phyloP scores from a whole-genome alignment of 2,888 invertebrate genomes.

The Malthinus flaveolus region DNA sequence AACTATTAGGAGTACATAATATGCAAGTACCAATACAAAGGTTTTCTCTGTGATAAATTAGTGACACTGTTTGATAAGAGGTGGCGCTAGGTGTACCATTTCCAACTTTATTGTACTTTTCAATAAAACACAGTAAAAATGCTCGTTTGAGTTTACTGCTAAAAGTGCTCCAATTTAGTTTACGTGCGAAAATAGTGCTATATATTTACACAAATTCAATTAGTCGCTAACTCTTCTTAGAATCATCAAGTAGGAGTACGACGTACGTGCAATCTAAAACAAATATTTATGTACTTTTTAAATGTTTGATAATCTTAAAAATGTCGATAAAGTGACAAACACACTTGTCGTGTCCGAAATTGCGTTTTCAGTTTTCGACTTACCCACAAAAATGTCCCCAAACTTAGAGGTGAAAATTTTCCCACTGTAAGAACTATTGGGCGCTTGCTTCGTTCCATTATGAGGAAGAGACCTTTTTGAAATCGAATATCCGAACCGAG shows the following conservation, averaged over 20 bases:
- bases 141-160: too few relatives aligned
- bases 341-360: too few relatives aligned
- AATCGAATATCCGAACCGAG: slow-evolving; percentile 19
- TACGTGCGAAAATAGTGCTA: neutral
- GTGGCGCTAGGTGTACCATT: too few relatives aligned
- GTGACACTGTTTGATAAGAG: too few relatives aligned
- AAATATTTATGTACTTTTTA: neutral
- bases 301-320: too few relatives aligned
- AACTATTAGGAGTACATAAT: too few relatives aligned
- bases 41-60: too few relatives aligned
- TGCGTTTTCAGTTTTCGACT: slow-evolving; percentile 35
- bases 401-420: slow-evolving; percentile 55
- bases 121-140: too few relatives aligned
- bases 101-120: too few relatives aligned
- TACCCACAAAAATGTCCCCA: slow-evolving; percentile 57
- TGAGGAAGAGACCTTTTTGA: slow-evolving; percentile 51
- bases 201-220: neutral
- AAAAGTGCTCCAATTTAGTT: too few relatives aligned
- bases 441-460: slow-evolving; percentile 54
- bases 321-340: neutral
- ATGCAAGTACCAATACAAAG: too few relatives aligned
- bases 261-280: slow-evolving; percentile 21
- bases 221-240: slow-evolving; percentile 12
- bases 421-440: slow-evolving; percentile 56
- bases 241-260: slow-evolving; percentile 24